Evolutionary conservation across 2,797 vertebrate species (phyloP).

Genomic region (Ciconia nigra): DNA sequence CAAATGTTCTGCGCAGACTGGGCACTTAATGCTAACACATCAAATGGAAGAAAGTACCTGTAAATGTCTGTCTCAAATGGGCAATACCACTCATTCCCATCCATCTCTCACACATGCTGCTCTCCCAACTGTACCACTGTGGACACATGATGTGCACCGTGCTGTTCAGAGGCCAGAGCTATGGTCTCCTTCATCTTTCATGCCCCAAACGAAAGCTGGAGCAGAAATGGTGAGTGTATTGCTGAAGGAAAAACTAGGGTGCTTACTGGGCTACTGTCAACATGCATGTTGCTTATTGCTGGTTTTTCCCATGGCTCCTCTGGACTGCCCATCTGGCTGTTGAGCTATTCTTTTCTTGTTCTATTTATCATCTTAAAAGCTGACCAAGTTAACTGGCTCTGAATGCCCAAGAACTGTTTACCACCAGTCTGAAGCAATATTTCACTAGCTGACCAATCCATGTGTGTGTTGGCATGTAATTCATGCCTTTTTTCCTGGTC

Average conservation of each 20-base stretch:
- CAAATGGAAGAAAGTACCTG: neutral
- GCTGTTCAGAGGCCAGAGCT: constrained; percentile 51
- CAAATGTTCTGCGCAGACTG: neutral
- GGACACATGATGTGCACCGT: neutral
- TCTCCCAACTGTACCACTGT: rapidly evolving
- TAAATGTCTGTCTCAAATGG: neutral
- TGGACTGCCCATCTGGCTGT: neutral
- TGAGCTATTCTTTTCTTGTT: neutral
- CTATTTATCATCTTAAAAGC: neutral
- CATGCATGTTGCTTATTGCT: neutral
- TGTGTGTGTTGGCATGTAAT: neutral
- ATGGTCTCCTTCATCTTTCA: constrained; percentile 78
- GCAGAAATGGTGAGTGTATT: constrained; percentile 33
- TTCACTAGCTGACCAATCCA: neutral
- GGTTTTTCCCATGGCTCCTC: neutral
- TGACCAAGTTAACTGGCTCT: neutral
- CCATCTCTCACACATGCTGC: neutral
- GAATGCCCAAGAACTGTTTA: neutral
- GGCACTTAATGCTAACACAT: neutral
- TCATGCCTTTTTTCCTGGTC: neutral
- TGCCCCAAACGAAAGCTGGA: neutral
- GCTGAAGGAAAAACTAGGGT: neutral
- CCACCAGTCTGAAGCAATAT: neutral
- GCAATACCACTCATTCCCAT: neutral
- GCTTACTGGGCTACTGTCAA: neutral